Conservation (phyloP, 2,797 vertebrate species). For the Cottoperca gobio region DNA sequence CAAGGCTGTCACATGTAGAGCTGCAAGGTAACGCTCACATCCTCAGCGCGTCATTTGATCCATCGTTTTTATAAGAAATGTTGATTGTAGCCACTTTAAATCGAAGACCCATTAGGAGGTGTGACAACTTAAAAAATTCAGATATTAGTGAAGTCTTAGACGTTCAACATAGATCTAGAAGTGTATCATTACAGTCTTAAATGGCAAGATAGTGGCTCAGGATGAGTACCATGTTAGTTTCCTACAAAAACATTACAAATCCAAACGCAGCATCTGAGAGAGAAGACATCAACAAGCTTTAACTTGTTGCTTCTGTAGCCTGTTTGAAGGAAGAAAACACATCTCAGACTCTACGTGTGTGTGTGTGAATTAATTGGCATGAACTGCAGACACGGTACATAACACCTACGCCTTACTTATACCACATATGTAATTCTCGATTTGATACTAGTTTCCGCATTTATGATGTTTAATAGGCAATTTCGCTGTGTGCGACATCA, state of each 20-base stretch:
- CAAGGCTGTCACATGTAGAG: slow-evolving; percentile 41
- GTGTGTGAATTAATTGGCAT: neutral
- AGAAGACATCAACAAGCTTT: neutral
- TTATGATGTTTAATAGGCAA: no score
- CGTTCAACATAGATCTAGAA: neutral
- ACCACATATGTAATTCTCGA: neutral
- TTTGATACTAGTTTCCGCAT: neutral
- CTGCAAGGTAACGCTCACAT: slow-evolving; percentile 11
- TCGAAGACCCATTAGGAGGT: neutral
- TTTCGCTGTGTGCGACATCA: neutral
- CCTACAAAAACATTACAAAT: neutral
- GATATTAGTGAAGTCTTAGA: neutral
- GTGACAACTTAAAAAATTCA: neutral
- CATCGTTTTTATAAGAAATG: neutral
- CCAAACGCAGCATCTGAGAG: neutral
- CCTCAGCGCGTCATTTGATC: neutral
- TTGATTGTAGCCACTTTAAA: neutral
- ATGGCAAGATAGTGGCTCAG: neutral
- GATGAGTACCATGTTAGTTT: neutral
- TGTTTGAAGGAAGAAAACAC: neutral
- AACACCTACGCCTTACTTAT: neutral
- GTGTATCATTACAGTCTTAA: neutral
- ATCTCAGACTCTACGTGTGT: neutral
- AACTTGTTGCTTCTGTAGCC: neutral
- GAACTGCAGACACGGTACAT: neutral